A percentile compares a stretch with the other conserved stretches of the same genome.
These are phyloP conservation scores for Holacanthella duospinosa DNA, from an alignment of 2,888 invertebrate genomes.

Conservation along the genomic window DNA sequence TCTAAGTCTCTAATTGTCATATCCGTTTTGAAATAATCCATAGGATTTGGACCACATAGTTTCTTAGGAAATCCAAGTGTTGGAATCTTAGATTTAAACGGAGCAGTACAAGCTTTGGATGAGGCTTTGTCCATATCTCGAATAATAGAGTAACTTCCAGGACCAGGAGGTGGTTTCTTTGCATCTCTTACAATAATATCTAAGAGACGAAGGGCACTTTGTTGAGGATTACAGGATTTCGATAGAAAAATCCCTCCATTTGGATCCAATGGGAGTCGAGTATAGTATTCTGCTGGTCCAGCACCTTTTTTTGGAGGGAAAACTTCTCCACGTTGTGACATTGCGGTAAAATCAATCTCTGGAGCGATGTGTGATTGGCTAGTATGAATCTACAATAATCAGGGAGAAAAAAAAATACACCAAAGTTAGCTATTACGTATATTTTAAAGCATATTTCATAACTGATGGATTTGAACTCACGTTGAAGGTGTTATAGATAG, in stretches of 20 bases:
- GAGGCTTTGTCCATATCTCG: slow-evolving; percentile 17
- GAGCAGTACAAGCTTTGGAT: slow-evolving; percentile 26
- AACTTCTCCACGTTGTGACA: slow-evolving; percentile 14
- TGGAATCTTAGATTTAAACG: slow-evolving; percentile 30
- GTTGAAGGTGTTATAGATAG: slow-evolving; percentile 25
- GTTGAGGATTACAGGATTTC: slow-evolving; percentile 15
- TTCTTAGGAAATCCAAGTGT: slow-evolving; percentile 11
- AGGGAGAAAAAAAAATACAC: neutral
- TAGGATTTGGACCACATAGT: slow-evolving; percentile 19
- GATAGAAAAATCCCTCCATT: slow-evolving; percentile 25
- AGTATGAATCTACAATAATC: slow-evolving; percentile 29
- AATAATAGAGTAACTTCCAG: slow-evolving; percentile 11
- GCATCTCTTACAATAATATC: slow-evolving; percentile 16
- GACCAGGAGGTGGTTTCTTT: slow-evolving; percentile 9
- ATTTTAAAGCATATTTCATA: neutral
- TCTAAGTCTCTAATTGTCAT: slow-evolving; percentile 17
- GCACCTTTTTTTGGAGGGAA: slow-evolving; percentile 19
- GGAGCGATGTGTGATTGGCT: slow-evolving; percentile 18
- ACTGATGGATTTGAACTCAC: slow-evolving; percentile 15
- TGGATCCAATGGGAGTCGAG: slow-evolving; percentile 11
- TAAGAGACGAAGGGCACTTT: slow-evolving; percentile 26
- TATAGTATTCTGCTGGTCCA: slow-evolving; percentile 26
- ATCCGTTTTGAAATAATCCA: slow-evolving; percentile 13
- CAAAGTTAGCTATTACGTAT: too few relatives aligned
- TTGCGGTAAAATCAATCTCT: slow-evolving; percentile 18